These are phyloP conservation scores for Ibidorhyncha struthersii DNA, from an alignment of 2,113 vertebrate species.

Conservation along the genomic window DNA sequence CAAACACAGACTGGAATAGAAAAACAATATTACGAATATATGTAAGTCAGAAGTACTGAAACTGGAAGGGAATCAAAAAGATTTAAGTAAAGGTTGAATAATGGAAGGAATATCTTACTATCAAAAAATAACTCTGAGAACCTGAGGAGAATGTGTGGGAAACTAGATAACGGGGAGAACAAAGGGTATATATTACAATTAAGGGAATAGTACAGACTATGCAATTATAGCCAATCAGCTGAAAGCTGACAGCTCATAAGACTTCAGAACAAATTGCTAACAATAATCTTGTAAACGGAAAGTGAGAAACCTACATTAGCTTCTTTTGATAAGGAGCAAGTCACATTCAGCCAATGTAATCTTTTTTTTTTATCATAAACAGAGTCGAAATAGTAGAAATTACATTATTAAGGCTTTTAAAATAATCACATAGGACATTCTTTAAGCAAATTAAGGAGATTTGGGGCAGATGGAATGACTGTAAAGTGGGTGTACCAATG, in stretches of 20 bases:
- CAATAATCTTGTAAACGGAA: neutral
- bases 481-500: neutral
- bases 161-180: neutral
- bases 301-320: neutral
- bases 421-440: neutral
- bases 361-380: neutral
- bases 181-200: neutral
- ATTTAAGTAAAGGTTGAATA: neutral
- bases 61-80: neutral
- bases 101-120: neutral
- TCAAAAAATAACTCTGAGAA: neutral
- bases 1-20: neutral
- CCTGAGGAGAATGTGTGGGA: neutral
- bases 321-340: neutral
- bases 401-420: neutral
- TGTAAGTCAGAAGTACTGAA: neutral
- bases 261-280: neutral
- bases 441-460: neutral
- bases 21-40: neutral
- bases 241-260: neutral
- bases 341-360: neutral
- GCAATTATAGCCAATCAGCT: neutral
- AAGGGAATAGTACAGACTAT: neutral
- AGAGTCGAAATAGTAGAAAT: neutral
- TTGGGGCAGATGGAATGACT: neutral